Evolutionary conservation across 2,888 invertebrate genomes (phyloP), one percentile per base, ranked within the genome.

Genomic region (Boloria euphrosyne): DNA sequence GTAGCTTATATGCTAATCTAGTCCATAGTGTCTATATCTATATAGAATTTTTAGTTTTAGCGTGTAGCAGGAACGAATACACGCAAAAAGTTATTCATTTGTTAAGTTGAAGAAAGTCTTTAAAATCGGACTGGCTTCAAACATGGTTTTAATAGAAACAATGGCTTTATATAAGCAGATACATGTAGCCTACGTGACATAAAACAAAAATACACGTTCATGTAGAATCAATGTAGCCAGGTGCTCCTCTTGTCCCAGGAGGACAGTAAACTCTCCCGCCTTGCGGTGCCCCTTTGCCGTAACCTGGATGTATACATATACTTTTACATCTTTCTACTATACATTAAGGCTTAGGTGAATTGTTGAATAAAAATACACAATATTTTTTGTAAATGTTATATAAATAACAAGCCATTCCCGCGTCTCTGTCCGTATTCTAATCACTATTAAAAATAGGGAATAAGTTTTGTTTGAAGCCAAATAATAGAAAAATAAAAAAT

Each of bases 181-280:
- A 31, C 46, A 64, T 47, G 44, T 57, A 31, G 52, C 54, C 62
- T 52, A 38, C 43, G 50, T 14, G 46, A 65, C n/a, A 65, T 62
- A 62, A 58, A 60, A 57, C 65, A 63, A 67, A 67, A 50, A 66
- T 64, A 66, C 66, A 64, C 47, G 76, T 74, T 77, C 78, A 78
- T 74, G 75, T 76, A 79, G 78, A 81, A 81, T 81, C 82, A 82
- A 82, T 82, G 80, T 80, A 76, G 76, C 74, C 74, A 75, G 82
- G 83, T 83, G 83, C 78, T 76, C 76, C 75, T 71, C 60, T 55
- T 55, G 72, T 84, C 84, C 79, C 85, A 54, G 62, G 82, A 81
- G 84, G 70, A 78, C 78, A 74, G 77, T 84, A 84, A 82, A 83
- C 78, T 79, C 82, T 78, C 66, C 81, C 75, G 74, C 65, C 73